Evolutionary conservation across 1,140 invertebrate genomes (phyloP).

Genomic region (Orussus abietinus): DNA sequence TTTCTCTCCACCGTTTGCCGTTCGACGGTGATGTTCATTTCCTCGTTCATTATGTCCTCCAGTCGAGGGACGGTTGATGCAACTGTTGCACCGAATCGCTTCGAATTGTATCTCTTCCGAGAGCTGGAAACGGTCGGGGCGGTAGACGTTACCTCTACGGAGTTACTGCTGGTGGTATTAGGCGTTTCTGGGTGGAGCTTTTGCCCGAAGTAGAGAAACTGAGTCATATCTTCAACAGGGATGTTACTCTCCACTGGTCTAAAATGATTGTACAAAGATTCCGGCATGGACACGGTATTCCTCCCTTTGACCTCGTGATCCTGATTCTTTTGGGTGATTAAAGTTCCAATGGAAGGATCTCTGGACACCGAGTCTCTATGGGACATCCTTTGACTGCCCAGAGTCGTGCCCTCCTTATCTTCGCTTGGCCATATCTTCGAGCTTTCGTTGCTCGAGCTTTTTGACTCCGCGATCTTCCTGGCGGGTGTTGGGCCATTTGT

Average conservation of each 20-base stretch:
- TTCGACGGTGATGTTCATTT: constrained; percentile 37
- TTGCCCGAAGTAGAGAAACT: constrained; percentile 68
- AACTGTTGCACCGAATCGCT: constrained; percentile 26
- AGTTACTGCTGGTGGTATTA: constrained; percentile 26
- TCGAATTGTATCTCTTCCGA: constrained; percentile 36
- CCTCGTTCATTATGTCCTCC: constrained; percentile 39
- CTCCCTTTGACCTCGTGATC: constrained; percentile 33
- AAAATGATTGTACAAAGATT: constrained; percentile 62
- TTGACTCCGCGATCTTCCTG: too few relatives aligned
- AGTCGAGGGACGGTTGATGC: constrained; percentile 10
- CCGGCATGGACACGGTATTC: constrained; percentile 54
- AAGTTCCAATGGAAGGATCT: too few relatives aligned
- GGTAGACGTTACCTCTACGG: constrained; percentile 25
- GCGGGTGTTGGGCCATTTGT: too few relatives aligned
- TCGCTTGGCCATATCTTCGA: too few relatives aligned
- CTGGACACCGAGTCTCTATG: too few relatives aligned
- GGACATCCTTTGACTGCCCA: too few relatives aligned
- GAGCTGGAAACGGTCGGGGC: constrained; percentile 23
- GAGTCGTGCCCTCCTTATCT: too few relatives aligned
- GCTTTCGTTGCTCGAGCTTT: too few relatives aligned
- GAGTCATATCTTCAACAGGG: constrained; percentile 63
- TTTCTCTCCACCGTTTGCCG: constrained; percentile 35
- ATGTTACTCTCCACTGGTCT: constrained; percentile 60
- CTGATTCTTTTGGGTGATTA: constrained; percentile 18
- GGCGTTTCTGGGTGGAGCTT: constrained; percentile 53